Base-by-base conservation (phyloP, 1,140 invertebrate species). In the Charaxes varanes region DNA sequence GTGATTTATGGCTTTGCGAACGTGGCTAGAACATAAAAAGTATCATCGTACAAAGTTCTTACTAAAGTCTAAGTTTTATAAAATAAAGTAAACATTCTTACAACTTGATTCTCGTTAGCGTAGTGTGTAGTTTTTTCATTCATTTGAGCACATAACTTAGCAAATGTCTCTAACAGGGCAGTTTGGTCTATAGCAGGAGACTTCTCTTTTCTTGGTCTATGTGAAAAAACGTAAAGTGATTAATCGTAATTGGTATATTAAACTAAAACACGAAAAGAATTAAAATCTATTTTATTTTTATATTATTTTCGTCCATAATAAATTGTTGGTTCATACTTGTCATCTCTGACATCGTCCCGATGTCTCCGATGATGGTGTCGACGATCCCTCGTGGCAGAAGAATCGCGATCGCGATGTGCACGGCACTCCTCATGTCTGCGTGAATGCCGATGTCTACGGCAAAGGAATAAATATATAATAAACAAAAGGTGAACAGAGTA, bases 1-100 rank as follows among this genome's bases (percentile, higher is more conserved):
- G 31, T 6, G 78, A 82, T 46, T 82, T 82, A 51, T 82, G 71
- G 17, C 78, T 82, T 13, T 62, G 60, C 1, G 61, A 62, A 17
- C 70, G 58, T 3, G 52, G 43, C 74, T 79, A 42, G 23, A 66
- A 65, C 6, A 24, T 4, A 21, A 16, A 15, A 35, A 17, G 23
- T 34, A 21, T n/a, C 7, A 10, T 8, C 3, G 4, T 30, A 15
- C 21, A 11, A 32, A n/a, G 3, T 32, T 18, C 8, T 6, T 6
- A 2, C 4, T 1, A 11, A 33, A 4, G 2, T 1, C 2, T 4
- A 2, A 21, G 3, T 8, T 21, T 7, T 15, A 0, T 15, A 7
- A 17, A 6, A 15, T 1, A 14, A 17, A 36, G 6, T 13, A 15
- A 4, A 27, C 2, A 14, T 30, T 16, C 17, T 62, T 53, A 79